A percentile compares a stretch with the other conserved stretches of the same genome.
Evolutionary conservation across 2,888 invertebrate species (phyloP).

Genomic region (Tachina fera): DNA sequence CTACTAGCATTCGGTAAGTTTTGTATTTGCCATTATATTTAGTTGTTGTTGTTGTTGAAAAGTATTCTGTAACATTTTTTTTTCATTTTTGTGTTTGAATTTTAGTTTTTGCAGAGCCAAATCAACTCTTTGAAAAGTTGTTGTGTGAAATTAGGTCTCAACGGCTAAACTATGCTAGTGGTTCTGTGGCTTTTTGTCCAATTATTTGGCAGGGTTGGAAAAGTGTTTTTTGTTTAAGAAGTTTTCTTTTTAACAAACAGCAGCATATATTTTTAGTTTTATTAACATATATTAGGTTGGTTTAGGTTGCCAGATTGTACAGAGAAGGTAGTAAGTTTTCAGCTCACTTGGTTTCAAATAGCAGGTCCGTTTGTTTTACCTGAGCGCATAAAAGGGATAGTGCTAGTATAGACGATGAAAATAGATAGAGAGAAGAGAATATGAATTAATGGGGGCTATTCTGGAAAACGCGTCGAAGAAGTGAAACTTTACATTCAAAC

Average conservation of each 20-base stretch:
- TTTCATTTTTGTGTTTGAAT: slow-evolving; percentile 32
- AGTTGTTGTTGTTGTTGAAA: slow-evolving; percentile 46
- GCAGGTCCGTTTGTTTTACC: no score
- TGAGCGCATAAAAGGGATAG: no score
- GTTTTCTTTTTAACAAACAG: background rate
- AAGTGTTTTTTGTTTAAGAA: background rate
- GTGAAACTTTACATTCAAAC: no score
- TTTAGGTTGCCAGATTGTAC: no score
- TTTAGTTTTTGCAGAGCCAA: slow-evolving; percentile 60
- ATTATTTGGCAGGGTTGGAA: slow-evolving; percentile 32
- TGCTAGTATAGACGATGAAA: no score
- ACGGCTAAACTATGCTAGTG: slow-evolving; percentile 69
- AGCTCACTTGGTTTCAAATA: no score
- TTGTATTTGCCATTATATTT: slow-evolving; percentile 50
- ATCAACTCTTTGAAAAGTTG: slow-evolving; percentile 69
- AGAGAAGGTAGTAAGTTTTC: no score
- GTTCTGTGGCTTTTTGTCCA: slow-evolving; percentile 65
- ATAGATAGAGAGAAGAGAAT: no score
- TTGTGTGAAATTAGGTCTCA: slow-evolving; percentile 71
- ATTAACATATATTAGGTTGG: no score
- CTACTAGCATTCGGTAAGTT: slow-evolving; percentile 65
- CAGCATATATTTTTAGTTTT: no score
- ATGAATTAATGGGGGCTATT: no score
- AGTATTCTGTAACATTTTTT: slow-evolving; percentile 46
- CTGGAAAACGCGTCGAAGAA: no score